Conservation (phyloP, 2,113 vertebrate species). For the Channa maculata region DNA sequence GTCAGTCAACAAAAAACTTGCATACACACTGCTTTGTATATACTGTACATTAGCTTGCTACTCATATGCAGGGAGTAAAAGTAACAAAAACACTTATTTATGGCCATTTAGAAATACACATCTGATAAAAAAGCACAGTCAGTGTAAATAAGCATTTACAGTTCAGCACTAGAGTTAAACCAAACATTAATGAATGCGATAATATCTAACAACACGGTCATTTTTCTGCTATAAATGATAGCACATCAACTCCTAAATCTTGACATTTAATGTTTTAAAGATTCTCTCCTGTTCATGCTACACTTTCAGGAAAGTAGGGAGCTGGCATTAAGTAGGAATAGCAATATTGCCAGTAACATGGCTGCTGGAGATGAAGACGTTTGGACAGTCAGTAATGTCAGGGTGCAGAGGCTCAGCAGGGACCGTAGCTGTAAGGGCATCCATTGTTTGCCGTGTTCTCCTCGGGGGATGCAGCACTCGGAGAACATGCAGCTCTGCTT, state of each 20-base stretch:
- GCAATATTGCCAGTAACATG: neutral
- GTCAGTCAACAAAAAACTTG: too few species aligned
- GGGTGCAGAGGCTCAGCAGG: slow-evolving; percentile 27
- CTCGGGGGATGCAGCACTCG: slow-evolving; percentile 23
- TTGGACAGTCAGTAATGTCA: slow-evolving; percentile 16
- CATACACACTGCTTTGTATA: too few species aligned
- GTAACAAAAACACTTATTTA: too few species aligned
- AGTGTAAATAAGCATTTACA: too few species aligned
- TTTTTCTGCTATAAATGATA: neutral
- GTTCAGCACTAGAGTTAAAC: too few species aligned
- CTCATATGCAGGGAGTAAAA: neutral
- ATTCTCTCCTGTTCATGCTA: neutral
- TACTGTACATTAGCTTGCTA: neutral
- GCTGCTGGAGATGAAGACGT: slow-evolving; percentile 39
- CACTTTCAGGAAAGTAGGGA: neutral
- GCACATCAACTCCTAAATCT: neutral
- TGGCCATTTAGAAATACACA: too few species aligned
- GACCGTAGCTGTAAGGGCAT: slow-evolving; percentile 44
- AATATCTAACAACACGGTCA: neutral
- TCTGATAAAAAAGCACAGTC: too few species aligned
- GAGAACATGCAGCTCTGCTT: slow-evolving; percentile 42
- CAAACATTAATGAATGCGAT: too few species aligned
- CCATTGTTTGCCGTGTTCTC: slow-evolving; percentile 43
- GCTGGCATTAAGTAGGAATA: neutral
- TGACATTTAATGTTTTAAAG: neutral